phyloP scores from a whole-genome alignment of 2,797 vertebrate species.

The Rhynchonycteris naso region DNA sequence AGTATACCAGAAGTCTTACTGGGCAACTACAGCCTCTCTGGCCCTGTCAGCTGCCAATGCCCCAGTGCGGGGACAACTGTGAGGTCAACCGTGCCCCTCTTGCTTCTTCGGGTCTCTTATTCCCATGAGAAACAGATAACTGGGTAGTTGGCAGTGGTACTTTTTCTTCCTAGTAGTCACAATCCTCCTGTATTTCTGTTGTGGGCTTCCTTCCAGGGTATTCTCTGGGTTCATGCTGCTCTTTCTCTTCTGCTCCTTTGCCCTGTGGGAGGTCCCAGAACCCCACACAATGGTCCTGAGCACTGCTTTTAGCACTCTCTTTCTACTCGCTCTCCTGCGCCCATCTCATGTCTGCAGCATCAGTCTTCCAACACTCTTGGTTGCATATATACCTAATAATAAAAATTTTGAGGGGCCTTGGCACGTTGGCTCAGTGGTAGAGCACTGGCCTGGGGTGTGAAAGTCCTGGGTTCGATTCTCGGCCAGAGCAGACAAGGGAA shows the following conservation, averaged over 20 bases:
- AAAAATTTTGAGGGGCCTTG: neutral
- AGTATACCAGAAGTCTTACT: neutral
- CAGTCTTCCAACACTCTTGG: neutral
- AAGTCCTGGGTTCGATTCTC: too few relatives aligned
- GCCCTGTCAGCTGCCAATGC: neutral
- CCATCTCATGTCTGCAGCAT: neutral
- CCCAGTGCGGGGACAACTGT: neutral
- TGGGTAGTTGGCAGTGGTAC: fast-evolving
- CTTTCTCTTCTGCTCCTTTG: too few relatives aligned
- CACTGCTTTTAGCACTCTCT: too few relatives aligned
- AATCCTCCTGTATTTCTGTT: too few relatives aligned
- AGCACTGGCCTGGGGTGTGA: too few relatives aligned
- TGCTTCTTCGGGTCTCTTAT: neutral
- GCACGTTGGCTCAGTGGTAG: too few relatives aligned
- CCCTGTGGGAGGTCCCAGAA: fast-evolving
- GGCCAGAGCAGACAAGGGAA: too few relatives aligned
- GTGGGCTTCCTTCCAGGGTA: neutral
- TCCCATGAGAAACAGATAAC: neutral
- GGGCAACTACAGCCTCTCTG: neutral
- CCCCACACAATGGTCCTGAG: neutral
- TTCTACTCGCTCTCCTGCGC: neutral
- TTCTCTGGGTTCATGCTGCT: neutral
- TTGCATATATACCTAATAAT: neutral
- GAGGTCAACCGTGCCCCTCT: neutral
- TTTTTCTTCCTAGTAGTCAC: neutral